A percentile compares a stretch with the other conserved stretches of the same genome.
phyloP scores from a whole-genome alignment of 2,888 invertebrate genomes.

The Caenorhabditis sp. region DNA sequence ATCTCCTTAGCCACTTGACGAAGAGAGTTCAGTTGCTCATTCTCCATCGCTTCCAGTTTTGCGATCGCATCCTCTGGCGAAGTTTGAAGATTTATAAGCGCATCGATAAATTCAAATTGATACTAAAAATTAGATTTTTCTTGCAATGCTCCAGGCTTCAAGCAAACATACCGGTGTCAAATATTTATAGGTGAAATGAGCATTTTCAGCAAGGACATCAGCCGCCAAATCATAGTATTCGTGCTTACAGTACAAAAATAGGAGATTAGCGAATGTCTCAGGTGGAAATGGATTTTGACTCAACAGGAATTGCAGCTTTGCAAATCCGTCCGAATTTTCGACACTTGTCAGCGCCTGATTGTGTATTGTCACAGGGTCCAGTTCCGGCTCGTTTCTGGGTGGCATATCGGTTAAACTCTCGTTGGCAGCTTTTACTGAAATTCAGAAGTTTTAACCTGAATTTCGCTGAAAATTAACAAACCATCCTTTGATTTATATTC shows the following conservation, averaged over 20 bases:
- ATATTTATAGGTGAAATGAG: constrained; percentile 88
- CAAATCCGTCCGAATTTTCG: constrained; percentile 88
- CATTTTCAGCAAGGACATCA: constrained; percentile 95
- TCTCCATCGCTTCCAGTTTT: constrained; percentile 84
- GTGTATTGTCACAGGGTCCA: constrained; percentile 95
- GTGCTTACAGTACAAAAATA: constrained; percentile 93
- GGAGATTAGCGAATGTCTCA: constrained; percentile 93
- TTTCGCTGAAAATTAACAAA: no score
- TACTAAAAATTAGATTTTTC: constrained; percentile 45
- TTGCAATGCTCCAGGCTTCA: not conserved
- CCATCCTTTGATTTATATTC: constrained; percentile 91
- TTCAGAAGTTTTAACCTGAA: no score
- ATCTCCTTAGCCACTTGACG: constrained; percentile 24
- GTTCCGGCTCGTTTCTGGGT: constrained; percentile 87
- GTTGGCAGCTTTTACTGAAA: constrained; percentile 63
- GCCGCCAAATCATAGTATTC: constrained; percentile 97
- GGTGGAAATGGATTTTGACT: constrained; percentile 96
- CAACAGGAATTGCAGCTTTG: constrained; percentile 89
- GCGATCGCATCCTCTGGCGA: constrained; percentile 93
- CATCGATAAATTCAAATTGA: constrained; percentile 85
- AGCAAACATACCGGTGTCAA: constrained; percentile 49
- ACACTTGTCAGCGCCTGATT: constrained; percentile 75
- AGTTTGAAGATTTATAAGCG: constrained; percentile 94
- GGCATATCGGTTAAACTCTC: constrained; percentile 76
- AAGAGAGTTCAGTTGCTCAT: constrained; percentile 21